Base-by-base conservation (phyloP, 2,797 vertebrate species). In the Lacerta viridis region DNA sequence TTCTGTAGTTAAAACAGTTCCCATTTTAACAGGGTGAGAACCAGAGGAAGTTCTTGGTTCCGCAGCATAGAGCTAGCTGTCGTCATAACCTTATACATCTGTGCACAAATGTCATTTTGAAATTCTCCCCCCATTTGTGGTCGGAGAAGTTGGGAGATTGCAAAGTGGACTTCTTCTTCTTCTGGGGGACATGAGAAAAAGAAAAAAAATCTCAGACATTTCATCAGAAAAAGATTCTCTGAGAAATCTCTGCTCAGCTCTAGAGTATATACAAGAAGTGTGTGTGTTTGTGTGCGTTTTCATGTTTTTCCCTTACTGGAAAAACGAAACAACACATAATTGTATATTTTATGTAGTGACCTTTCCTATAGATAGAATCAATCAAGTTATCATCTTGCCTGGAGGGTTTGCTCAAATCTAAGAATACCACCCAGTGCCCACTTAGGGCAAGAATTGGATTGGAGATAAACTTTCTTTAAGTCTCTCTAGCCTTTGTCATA, bases 1-100 rank as follows among this genome's bases (percentile, higher is more conserved):
- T 94, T 94, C 93, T 92, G 91, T 94, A 91, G 92, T 93, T 94
- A 93, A 94, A 94, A 88, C 90, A 92, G 59, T 92, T 55, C 92
- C 92, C 85, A 5, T 91, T 95, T 94, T 90, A 93, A 93, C 94
- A 95, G 93, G 92, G 95, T 61, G 9, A 78, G 91, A 90, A 90
- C 93, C 92, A 93, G 91, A 75, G 84, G 93, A 84, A 7, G 91
- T 93, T 93, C 92, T 91, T 92, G 83, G 92, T 92, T 93, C 92
- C 83, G 76, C 59, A 94, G 90, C 91, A 94, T 89, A 91, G 92
- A 90, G 92, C 90, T 93, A 94, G 92, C 93, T 95, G 92, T 93
- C 91, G 18, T 41, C 18, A 84, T 55, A 75, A 0, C 5, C 25
- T 55, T 9, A 39, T 50, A 74, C 15, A 15, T 3, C 6, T 39